Conservation (phyloP, 2,888 invertebrate species). For the Digitonthophagus gazella region DNA sequence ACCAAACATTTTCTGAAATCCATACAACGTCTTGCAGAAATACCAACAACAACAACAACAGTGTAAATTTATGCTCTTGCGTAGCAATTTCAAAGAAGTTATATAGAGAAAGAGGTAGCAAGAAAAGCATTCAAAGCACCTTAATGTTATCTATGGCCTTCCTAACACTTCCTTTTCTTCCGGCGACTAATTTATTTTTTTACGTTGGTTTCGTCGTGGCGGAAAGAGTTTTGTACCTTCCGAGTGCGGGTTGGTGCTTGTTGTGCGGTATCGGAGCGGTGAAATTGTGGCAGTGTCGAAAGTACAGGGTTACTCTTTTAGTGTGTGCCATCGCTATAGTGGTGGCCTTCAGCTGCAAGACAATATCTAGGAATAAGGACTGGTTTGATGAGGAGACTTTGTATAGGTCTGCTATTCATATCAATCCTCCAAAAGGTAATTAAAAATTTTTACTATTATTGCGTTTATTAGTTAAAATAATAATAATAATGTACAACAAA, state of each 20-base stretch:
- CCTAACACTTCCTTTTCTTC: conserved; percentile 88
- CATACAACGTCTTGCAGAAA: conserved; percentile 69
- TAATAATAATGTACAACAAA: no score
- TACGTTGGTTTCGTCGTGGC: conserved; percentile 98
- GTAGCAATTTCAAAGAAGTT: conserved; percentile 51
- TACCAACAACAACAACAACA: conserved; percentile 69
- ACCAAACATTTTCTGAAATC: conserved; percentile 63
- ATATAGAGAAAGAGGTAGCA: conserved; percentile 27
- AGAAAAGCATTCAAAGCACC: conserved; percentile 32
- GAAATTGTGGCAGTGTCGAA: conserved; percentile 55
- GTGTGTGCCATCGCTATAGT: conserved; percentile 58
- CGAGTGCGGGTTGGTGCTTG: conserved; percentile 93
- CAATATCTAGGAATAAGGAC: conserved; percentile 80
- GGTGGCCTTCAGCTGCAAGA: conserved; percentile 71
- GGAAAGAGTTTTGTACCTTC: conserved; percentile 92
- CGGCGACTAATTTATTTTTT: conserved; percentile 94
- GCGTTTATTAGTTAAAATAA: no score
- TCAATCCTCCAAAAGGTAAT: conserved; percentile 98
- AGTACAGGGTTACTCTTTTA: conserved; percentile 48
- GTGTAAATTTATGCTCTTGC: conserved; percentile 55
- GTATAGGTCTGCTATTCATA: conserved; percentile 83
- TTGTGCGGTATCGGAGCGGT: conserved; percentile 75
- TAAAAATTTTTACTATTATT: no score
- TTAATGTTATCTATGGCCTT: conserved; percentile 68
- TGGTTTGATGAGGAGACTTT: conserved; percentile 93